A percentile compares a stretch with the other conserved stretches of the same genome.
These are phyloP conservation scores for Florisuga fusca DNA, from an alignment of 2,797 vertebrate species.

Conservation along the genomic window DNA sequence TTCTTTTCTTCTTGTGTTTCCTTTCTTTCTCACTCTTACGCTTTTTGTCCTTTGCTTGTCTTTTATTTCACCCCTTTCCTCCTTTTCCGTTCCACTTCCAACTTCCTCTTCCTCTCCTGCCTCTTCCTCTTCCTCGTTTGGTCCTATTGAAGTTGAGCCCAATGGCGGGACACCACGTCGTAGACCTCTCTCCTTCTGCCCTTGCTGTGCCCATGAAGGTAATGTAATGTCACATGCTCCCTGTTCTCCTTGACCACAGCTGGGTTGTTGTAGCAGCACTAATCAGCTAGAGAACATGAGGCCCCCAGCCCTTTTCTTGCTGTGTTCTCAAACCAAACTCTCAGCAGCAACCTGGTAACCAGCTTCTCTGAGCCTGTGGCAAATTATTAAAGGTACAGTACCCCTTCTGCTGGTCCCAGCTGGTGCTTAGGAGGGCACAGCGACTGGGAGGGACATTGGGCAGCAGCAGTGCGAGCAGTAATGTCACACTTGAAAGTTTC, in stretches of 20 bases:
- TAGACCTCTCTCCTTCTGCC: slow-evolving; percentile 98
- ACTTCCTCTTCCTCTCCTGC: slow-evolving; percentile 73
- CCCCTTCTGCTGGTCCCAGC: slow-evolving; percentile 71
- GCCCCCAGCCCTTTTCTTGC: slow-evolving; percentile 18
- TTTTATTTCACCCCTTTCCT: slow-evolving; percentile 77
- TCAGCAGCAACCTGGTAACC: slow-evolving; percentile 39
- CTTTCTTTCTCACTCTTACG: slow-evolving; percentile 77
- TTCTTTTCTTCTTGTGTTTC: slow-evolving; percentile 78
- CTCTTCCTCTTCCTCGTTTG: slow-evolving; percentile 79
- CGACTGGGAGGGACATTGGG: not conserved
- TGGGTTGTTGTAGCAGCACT: slow-evolving; percentile 76
- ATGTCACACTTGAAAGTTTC: not conserved
- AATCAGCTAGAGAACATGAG: slow-evolving; percentile 42
- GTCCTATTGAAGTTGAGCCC: slow-evolving; percentile 96
- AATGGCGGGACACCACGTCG: slow-evolving; percentile 95
- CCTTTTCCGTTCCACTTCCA: slow-evolving; percentile 76
- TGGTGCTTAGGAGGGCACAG: slow-evolving; percentile 17
- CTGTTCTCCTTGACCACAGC: slow-evolving; percentile 70
- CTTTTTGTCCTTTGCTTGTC: slow-evolving; percentile 83
- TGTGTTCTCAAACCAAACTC: slow-evolving; percentile 7
- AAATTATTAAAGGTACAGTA: slow-evolving; percentile 75
- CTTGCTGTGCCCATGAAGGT: slow-evolving; percentile 99
- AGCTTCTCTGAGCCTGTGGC: slow-evolving; percentile 64
- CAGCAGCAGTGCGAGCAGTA: not conserved
- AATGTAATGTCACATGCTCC: slow-evolving; percentile 84